phyloP scores from a whole-genome alignment of 1,140 invertebrate species.

The Drosophila sechellia region DNA sequence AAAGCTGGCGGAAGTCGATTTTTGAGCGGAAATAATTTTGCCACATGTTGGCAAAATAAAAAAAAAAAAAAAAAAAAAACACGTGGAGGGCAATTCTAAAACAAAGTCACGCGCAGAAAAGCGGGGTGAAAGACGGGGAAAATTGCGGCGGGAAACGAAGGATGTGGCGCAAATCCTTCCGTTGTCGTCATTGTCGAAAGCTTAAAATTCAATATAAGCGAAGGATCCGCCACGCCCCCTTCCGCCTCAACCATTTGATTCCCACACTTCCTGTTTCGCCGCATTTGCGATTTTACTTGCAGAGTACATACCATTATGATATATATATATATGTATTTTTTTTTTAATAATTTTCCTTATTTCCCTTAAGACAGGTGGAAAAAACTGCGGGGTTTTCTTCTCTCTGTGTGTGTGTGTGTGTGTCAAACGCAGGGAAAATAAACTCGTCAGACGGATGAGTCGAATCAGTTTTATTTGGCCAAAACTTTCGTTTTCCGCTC shows the following conservation, averaged over 20 bases:
- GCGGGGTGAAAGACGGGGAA: neutral
- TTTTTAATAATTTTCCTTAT: conserved; percentile 32
- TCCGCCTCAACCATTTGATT: neutral
- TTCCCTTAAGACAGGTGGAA: conserved; percentile 1
- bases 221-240: conserved; percentile 3
- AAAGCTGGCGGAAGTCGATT: conserved; percentile 68
- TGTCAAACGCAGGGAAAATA: neutral
- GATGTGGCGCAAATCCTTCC: conserved; percentile 55
- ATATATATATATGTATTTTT: neutral
- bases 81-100: conserved; percentile 30
- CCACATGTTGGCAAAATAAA: conserved; percentile 77
- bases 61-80: conserved; percentile 39
- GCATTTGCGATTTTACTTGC: conserved; percentile 3
- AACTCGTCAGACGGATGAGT: neutral
- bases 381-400: neutral
- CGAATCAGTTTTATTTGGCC: neutral
- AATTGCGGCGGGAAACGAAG: neutral
- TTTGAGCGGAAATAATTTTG: conserved; percentile 80
- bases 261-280: conserved; percentile 13
- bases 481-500: neutral
- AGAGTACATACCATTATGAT: neutral
- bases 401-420: neutral
- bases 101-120: conserved; percentile 47
- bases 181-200: conserved; percentile 50
- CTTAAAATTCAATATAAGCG: conserved; percentile 75